These are phyloP conservation scores for Tuta absoluta DNA, from an alignment of 2,888 invertebrate species.

Conservation along the genomic window DNA sequence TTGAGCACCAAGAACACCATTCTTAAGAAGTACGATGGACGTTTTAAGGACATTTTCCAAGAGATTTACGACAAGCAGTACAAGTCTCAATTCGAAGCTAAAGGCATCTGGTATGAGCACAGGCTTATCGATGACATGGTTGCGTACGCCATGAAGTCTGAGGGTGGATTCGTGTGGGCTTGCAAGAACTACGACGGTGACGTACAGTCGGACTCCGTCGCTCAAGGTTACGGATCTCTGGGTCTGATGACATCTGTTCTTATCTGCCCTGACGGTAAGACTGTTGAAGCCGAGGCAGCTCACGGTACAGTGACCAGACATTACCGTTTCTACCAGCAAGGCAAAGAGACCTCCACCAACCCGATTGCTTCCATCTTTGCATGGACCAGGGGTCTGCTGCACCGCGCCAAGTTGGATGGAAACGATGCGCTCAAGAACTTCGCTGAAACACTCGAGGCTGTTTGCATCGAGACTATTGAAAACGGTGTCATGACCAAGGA, in stretches of 20 bases:
- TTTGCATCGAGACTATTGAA: slow-evolving; percentile 97
- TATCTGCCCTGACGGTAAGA: slow-evolving; percentile 98
- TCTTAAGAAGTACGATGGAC: slow-evolving; percentile 96
- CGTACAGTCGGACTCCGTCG: slow-evolving; percentile 98
- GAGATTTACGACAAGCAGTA: slow-evolving; percentile 95
- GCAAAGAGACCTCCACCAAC: slow-evolving; percentile 99
- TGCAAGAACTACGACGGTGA: slow-evolving; percentile 99
- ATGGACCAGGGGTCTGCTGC: slow-evolving; percentile 96
- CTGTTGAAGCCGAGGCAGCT: slow-evolving; percentile 98
- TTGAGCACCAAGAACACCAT: slow-evolving; percentile 98
- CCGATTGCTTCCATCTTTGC: slow-evolving; percentile 99
- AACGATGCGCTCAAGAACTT: slow-evolving; percentile 89
- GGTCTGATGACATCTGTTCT: slow-evolving; percentile 99
- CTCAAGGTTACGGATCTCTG: slow-evolving; percentile 97
- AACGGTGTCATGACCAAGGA: slow-evolving; percentile 98
- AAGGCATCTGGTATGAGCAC: slow-evolving; percentile 98
- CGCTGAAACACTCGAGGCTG: slow-evolving; percentile 92
- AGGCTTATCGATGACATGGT: slow-evolving; percentile 99
- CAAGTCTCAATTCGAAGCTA: slow-evolving; percentile 90
- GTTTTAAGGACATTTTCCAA: slow-evolving; percentile 98
- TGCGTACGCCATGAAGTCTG: slow-evolving; percentile 98
- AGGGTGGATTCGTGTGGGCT: slow-evolving; percentile 99
- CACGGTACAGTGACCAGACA: slow-evolving; percentile 98
- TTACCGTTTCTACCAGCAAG: slow-evolving; percentile 93
- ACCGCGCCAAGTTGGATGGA: slow-evolving; percentile 95